Conservation (phyloP, 2,797 vertebrate species). For the Ceryle rudis region DNA sequence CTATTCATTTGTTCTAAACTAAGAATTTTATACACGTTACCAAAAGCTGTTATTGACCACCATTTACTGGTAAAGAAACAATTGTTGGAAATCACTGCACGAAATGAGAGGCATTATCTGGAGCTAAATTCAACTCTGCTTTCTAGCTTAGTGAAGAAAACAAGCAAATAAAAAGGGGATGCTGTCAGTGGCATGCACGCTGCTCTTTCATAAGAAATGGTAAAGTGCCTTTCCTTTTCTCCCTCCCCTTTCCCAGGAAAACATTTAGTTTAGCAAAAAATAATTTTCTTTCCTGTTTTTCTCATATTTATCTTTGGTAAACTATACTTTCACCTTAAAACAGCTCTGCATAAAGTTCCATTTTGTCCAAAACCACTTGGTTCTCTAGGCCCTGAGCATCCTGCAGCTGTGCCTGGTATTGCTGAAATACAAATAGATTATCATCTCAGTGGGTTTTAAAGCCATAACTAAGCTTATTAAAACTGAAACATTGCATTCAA, state of each 20-base stretch:
- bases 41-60: not conserved
- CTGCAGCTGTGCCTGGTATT: not conserved
- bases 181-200: not conserved
- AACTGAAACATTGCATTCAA: not conserved
- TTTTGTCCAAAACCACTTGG: not conserved
- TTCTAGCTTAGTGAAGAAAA: constrained; percentile 24
- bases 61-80: constrained; percentile 1
- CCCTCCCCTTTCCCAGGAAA: not conserved
- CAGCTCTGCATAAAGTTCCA: not conserved
- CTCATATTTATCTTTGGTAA: not conserved
- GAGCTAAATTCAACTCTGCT: not conserved
- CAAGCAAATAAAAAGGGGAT: not conserved
- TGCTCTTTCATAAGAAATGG: not conserved
- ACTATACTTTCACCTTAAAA: not conserved
- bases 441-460: not conserved
- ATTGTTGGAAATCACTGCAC: constrained; percentile 9
- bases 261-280: not conserved
- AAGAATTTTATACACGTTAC: not conserved
- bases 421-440: constrained; percentile 39
- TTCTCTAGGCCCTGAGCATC: not conserved
- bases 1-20: not conserved
- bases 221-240: not conserved
- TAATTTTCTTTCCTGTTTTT: not conserved
- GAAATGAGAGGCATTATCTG: not conserved
- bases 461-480: constrained; percentile 17